Evolutionary conservation across 2,888 invertebrate species (phyloP).

Genomic region (Pedicia rivosa): DNA sequence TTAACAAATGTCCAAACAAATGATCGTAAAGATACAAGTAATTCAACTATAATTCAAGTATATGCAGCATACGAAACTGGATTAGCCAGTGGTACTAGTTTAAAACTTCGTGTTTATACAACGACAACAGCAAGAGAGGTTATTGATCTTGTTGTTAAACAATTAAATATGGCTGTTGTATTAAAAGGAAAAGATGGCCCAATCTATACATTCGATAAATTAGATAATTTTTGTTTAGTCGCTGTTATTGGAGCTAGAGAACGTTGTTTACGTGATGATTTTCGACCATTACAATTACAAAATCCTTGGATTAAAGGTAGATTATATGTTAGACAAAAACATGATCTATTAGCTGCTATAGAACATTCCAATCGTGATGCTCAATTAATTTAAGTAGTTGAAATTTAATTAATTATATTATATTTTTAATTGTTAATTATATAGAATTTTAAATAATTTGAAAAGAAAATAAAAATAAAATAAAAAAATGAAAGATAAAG

Average conservation of each 20-base stretch:
- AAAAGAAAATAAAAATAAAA: too few species aligned
- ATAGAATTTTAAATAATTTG: too few species aligned
- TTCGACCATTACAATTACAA: conserved; percentile 81
- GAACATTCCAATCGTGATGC: conserved; percentile 77
- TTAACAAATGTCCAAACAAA: too few species aligned
- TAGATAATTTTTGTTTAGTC: conserved; percentile 83
- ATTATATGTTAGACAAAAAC: conserved; percentile 81
- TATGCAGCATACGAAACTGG: conserved; percentile 95
- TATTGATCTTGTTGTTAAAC: conserved; percentile 87
- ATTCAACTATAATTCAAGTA: conserved; percentile 47
- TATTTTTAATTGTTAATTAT: too few species aligned
- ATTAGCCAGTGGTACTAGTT: conserved; percentile 78
- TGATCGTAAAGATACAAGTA: conserved; percentile 3
- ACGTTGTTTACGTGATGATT: conserved; percentile 85
- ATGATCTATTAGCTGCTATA: conserved; percentile 73
- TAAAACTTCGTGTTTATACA: conserved; percentile 85
- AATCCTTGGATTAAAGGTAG: conserved; percentile 93
- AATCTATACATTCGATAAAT: conserved; percentile 65
- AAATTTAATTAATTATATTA: too few species aligned
- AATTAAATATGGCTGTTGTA: conserved; percentile 84
- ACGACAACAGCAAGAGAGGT: conserved; percentile 90
- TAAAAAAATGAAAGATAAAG: too few species aligned
- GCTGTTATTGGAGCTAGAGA: conserved; percentile 92
- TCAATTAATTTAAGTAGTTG: conserved; percentile 24
- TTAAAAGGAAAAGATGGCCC: conserved; percentile 76